Conservation (phyloP, 2,888 invertebrate genomes). For the Rhingia rostrata region DNA sequence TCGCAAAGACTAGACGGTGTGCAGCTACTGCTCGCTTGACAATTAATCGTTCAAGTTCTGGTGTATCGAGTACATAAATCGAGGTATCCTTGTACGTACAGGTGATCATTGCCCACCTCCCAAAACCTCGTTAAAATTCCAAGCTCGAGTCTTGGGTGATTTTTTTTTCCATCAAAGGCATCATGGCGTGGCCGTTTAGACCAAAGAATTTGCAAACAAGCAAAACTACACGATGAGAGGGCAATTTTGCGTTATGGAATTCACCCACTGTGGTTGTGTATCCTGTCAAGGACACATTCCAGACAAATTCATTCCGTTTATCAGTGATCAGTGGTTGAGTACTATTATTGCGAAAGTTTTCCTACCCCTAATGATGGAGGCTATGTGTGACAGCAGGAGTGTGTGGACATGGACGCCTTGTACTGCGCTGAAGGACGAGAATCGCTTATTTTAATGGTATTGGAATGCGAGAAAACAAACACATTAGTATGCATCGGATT, state of each 20-base stretch:
- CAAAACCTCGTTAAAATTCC: conserved; percentile 42
- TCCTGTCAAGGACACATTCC: conserved; percentile 57
- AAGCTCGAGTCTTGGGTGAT: conserved; percentile 12
- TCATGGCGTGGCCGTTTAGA: conserved; percentile 10
- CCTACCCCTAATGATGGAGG: no score
- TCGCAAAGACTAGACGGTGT: neutral
- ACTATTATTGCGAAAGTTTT: conserved; percentile 5
- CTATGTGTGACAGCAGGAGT: no score
- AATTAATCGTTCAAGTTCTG: conserved; percentile 36
- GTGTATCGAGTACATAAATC: no score
- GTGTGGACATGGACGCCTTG: no score
- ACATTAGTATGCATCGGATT: no score
- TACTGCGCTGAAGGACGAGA: no score
- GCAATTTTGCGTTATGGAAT: conserved; percentile 1
- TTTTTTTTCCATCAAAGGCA: conserved; percentile 12
- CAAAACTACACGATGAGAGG: conserved; percentile 26
- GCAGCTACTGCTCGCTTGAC: neutral
- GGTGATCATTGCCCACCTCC: neutral
- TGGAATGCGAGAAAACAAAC: no score
- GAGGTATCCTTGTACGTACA: no score
- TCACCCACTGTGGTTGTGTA: conserved; percentile 25
- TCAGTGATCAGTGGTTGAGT: conserved; percentile 5
- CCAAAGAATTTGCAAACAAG: conserved; percentile 31
- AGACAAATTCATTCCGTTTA: conserved; percentile 34
- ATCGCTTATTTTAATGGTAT: no score